Conservation (phyloP, 2,797 vertebrate genomes). For the Oreortyx pictus region DNA sequence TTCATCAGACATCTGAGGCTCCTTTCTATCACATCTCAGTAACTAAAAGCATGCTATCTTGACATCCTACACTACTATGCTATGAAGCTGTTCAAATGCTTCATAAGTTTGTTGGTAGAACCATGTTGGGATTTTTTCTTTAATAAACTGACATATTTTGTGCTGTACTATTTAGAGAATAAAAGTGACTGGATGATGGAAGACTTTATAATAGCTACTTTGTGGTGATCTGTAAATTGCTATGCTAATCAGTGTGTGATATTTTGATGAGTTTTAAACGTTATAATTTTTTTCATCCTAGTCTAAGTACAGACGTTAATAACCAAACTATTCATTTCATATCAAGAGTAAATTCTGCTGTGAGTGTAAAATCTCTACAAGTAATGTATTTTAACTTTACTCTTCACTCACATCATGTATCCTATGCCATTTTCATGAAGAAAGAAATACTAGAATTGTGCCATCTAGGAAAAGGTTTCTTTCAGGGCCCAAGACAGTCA, state of each 20-base stretch:
- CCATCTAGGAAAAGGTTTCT: not conserved
- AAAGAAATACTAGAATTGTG: not conserved
- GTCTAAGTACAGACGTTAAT: not conserved
- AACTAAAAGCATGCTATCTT: not conserved
- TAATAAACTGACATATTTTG: not conserved
- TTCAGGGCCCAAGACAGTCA: not conserved
- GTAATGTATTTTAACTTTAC: not conserved
- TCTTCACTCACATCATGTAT: not conserved
- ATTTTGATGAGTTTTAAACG: not conserved
- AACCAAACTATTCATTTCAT: not conserved
- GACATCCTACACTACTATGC: accelerated
- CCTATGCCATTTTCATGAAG: not conserved
- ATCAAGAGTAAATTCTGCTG: not conserved
- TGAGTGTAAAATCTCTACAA: not conserved
- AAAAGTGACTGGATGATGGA: not conserved
- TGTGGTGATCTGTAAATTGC: not conserved
- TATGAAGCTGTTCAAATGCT: not conserved
- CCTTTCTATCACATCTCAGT: not conserved
- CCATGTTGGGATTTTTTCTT: not conserved
- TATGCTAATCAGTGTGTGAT: not conserved
- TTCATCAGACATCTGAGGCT: not conserved
- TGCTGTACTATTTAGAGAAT: not conserved
- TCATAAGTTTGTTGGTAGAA: not conserved
- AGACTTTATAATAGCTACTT: not conserved
- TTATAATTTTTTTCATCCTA: not conserved